A percentile compares a stretch with the other conserved stretches of the same genome.
phyloP scores from a whole-genome alignment of 2,888 invertebrate genomes.

The Chalcis sispes region DNA sequence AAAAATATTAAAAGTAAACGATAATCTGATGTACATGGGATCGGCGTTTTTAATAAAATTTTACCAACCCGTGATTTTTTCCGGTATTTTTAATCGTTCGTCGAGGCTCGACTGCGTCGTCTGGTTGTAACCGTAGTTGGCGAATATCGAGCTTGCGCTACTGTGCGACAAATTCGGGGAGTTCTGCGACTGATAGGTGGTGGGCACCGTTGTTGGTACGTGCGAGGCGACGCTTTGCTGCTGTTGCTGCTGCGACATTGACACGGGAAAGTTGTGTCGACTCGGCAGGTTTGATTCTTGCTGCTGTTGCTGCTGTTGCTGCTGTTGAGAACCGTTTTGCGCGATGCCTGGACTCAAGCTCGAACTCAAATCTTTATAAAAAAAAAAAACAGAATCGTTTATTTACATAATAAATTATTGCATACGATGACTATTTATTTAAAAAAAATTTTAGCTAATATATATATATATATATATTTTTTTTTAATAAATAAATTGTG shows the following conservation, averaged over 20 bases:
- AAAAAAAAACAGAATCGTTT: not conserved
- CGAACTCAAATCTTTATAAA: constrained; percentile 26
- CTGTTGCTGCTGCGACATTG: constrained; percentile 54
- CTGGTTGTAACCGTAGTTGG: constrained; percentile 45
- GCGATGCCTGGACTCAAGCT: constrained; percentile 10
- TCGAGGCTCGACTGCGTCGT: constrained; percentile 35
- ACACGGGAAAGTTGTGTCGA: constrained; percentile 59
- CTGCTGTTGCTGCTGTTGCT: constrained; percentile 55
- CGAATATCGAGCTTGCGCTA: constrained; percentile 22
- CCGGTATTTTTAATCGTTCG: constrained; percentile 51
- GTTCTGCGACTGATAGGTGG: constrained; percentile 63
- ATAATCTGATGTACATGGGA: too few species aligned
- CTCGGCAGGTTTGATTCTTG: constrained; percentile 66
- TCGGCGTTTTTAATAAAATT: not conserved
- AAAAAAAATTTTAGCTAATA: not conserved
- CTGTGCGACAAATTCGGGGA: constrained; percentile 59
- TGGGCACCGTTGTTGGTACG: constrained; percentile 54
- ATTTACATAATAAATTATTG: too few species aligned
- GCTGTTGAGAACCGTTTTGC: constrained; percentile 56
- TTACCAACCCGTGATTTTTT: constrained; percentile 51
- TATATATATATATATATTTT: not conserved
- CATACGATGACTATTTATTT: not conserved
- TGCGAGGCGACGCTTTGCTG: constrained; percentile 41
- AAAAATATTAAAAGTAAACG: too few species aligned
- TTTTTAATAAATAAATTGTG: not conserved